Percentiles rank a stretch among this genome's conserved stretches.
Conservation (phyloP, 2,888 invertebrate species). For the Megamerina dolium region DNA sequence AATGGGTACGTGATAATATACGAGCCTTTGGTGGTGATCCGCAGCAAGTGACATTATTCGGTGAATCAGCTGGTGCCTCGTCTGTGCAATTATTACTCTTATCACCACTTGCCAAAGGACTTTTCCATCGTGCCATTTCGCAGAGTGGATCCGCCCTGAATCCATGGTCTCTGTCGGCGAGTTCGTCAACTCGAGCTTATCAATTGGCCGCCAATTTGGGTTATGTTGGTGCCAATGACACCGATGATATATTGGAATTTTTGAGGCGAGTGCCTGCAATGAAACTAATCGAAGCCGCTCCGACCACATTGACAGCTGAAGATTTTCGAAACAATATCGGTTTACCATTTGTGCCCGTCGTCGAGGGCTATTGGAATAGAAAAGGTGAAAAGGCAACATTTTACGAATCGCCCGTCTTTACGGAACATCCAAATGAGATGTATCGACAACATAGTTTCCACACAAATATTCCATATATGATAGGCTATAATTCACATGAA, state of each 20-base stretch:
- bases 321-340: constrained; percentile 58
- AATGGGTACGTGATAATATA: constrained; percentile 59
- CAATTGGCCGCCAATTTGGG: constrained; percentile 56
- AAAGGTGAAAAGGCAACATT: constrained; percentile 42
- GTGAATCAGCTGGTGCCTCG: constrained; percentile 58
- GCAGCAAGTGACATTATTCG: constrained; percentile 55
- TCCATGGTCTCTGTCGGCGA: constrained; percentile 57
- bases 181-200: constrained; percentile 53
- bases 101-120: constrained; percentile 54
- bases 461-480: constrained; percentile 58
- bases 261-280: constrained; percentile 57
- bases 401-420: constrained; percentile 51
- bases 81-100: constrained; percentile 57
- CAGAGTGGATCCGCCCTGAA: constrained; percentile 59
- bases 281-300: constrained; percentile 55
- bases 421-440: constrained; percentile 51
- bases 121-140: constrained; percentile 60
- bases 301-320: constrained; percentile 51
- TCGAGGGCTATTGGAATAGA: constrained; percentile 51
- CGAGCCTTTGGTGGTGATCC: constrained; percentile 58
- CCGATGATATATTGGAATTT: constrained; percentile 55
- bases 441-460: constrained; percentile 50
- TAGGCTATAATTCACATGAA: constrained; percentile 61
- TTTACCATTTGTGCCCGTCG: constrained; percentile 55
- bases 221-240: constrained; percentile 54